Percentiles rank a stretch among this genome's conserved stretches.
phyloP scores from a whole-genome alignment of 2,888 invertebrate genomes.

The Catocala nupta region DNA sequence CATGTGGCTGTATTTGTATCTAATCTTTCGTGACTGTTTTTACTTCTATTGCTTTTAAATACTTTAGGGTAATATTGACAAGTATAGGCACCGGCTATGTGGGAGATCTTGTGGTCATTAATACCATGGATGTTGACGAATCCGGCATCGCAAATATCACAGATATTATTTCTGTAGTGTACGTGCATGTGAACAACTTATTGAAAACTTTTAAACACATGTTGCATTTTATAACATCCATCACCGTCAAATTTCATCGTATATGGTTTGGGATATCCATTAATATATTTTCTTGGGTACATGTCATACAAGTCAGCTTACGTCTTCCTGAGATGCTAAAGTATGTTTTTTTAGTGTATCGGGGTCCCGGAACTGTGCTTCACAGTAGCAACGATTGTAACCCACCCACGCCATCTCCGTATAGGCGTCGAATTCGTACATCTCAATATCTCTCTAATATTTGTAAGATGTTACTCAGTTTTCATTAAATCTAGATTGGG shows the following conservation, averaged over 20 bases:
- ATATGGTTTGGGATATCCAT: constrained; percentile 53
- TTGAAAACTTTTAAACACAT: constrained; percentile 47
- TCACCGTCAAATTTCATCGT: constrained; percentile 60
- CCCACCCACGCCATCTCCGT: no score
- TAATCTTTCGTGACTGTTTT: constrained; percentile 4
- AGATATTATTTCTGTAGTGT: constrained; percentile 59
- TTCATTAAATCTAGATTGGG: not conserved
- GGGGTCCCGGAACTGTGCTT: no score
- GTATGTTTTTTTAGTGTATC: no score
- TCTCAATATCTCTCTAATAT: no score
- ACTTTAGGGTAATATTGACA: constrained; percentile 51
- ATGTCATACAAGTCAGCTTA: no score
- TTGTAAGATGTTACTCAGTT: constrained; percentile 21
- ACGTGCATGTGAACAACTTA: constrained; percentile 61
- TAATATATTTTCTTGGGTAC: constrained; percentile 19
- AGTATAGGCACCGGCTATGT: constrained; percentile 39
- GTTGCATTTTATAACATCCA: constrained; percentile 45
- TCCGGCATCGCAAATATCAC: constrained; percentile 52
- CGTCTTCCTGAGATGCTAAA: no score
- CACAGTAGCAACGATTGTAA: no score
- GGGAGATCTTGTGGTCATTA: constrained; percentile 19
- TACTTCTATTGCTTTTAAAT: not conserved
- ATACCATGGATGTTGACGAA: constrained; percentile 44
- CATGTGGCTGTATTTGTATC: constrained; percentile 47
- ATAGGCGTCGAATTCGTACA: no score